Conservation (phyloP, 2,888 invertebrate genomes). For the Disparrhopalites patrizii region DNA sequence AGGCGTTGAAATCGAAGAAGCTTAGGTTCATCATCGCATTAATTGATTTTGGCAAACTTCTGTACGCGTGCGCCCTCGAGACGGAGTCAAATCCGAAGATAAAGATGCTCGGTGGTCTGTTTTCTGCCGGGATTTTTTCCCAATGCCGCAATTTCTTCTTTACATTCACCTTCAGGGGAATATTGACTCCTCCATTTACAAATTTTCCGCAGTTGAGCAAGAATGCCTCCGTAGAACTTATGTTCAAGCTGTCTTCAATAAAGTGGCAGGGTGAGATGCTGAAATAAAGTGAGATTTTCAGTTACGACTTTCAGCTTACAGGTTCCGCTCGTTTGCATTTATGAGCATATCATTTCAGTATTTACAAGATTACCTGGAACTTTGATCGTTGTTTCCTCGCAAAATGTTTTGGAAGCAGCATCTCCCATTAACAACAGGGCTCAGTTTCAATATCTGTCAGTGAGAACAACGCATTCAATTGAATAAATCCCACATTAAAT, state of each 20-base stretch:
- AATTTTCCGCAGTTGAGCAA: slow-evolving; percentile 6
- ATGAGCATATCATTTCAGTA: too few relatives aligned
- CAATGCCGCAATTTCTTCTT: slow-evolving; percentile 19
- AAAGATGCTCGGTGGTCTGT: slow-evolving; percentile 19
- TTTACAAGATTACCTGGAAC: too few relatives aligned
- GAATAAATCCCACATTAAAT: background rate
- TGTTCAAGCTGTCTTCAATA: background rate
- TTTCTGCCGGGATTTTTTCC: background rate
- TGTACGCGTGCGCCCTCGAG: slow-evolving; percentile 69
- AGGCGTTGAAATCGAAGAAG: slow-evolving; percentile 69
- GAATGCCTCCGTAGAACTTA: slow-evolving; percentile 16
- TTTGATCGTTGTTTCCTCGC: background rate
- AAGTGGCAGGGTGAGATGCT: too few relatives aligned
- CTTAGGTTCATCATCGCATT: slow-evolving; percentile 62
- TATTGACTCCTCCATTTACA: slow-evolving; percentile 7
- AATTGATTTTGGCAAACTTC: slow-evolving; percentile 69
- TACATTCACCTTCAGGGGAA: slow-evolving; percentile 5
- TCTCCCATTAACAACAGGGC: background rate
- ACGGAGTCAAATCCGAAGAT: slow-evolving; percentile 81
- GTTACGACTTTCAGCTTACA: too few relatives aligned
- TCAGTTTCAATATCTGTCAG: background rate
- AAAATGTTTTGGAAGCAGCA: slow-evolving; percentile 15
- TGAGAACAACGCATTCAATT: background rate
- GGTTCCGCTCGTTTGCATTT: too few relatives aligned
- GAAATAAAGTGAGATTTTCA: too few relatives aligned